A percentile compares a stretch with the other conserved stretches of the same genome.
Conservation (phyloP, 1,140 invertebrate genomes). For the Musca vetustissima region DNA sequence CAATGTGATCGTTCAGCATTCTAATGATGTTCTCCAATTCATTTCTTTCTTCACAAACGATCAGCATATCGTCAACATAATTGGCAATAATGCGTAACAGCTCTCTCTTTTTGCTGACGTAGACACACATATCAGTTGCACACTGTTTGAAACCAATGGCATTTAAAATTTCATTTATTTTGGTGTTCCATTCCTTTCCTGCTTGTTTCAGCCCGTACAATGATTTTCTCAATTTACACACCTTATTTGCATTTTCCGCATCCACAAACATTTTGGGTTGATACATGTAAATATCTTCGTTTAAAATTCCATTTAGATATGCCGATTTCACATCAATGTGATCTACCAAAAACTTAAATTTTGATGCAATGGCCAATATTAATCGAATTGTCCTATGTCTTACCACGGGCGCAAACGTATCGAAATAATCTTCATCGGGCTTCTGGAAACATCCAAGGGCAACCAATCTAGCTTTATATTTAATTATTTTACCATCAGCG, state of each 20-base stretch:
- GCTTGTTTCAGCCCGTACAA: constrained; percentile 52
- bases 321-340: constrained; percentile 39
- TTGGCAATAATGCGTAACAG: not conserved
- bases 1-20: not conserved
- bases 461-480: constrained; percentile 39
- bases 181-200: constrained; percentile 39
- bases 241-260: not conserved
- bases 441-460: constrained; percentile 47
- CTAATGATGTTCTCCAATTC: not conserved
- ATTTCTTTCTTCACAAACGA: not conserved
- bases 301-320: constrained; percentile 54
- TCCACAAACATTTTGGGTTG: constrained; percentile 46
- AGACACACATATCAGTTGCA: constrained; percentile 28
- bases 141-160: constrained; percentile 17
- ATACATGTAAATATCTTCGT: constrained; percentile 56
- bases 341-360: constrained; percentile 25
- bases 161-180: not conserved
- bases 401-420: constrained; percentile 30
- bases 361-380: constrained; percentile 47
- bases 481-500: not conserved
- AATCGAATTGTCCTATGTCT: constrained; percentile 36
- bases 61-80: not conserved
- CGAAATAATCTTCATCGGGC: constrained; percentile 47
- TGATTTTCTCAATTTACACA: constrained; percentile 5
- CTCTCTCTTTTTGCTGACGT: not conserved